Conservation (phyloP, 2,888 invertebrate genomes). For the Beris morrisii region DNA sequence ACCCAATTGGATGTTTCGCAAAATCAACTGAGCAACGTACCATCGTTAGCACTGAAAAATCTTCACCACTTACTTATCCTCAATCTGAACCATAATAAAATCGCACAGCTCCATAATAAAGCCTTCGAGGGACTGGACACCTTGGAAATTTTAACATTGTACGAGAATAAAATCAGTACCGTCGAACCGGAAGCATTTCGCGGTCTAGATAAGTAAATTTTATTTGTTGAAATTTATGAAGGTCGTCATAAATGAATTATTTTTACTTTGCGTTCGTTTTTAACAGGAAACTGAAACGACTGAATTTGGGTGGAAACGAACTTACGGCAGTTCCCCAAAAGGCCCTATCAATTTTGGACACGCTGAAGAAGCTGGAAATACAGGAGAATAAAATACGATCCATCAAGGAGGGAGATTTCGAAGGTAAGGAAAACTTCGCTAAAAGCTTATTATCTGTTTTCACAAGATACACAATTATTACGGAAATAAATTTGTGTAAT, state of each 20-base stretch:
- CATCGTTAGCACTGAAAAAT: constrained; percentile 76
- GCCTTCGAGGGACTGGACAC: constrained; percentile 88
- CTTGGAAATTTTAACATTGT: constrained; percentile 81
- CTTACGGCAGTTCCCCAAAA: constrained; percentile 76
- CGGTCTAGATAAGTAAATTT: constrained; percentile 76
- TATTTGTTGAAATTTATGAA: background rate
- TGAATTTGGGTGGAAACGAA: constrained; percentile 85
- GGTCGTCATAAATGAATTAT: background rate
- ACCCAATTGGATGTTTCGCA: constrained; percentile 87
- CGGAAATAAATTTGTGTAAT: background rate
- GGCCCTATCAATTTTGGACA: constrained; percentile 77
- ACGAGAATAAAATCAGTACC: constrained; percentile 79
- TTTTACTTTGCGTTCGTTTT: constrained; percentile 16
- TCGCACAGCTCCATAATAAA: constrained; percentile 73
- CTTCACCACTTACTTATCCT: constrained; percentile 82
- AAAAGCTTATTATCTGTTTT: background rate
- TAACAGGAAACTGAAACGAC: constrained; percentile 72
- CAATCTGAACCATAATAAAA: constrained; percentile 87
- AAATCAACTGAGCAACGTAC: constrained; percentile 78
- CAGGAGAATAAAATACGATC: constrained; percentile 80
- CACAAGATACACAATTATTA: background rate
- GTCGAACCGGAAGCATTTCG: constrained; percentile 83
- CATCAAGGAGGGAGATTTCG: constrained; percentile 82
- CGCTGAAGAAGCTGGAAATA: constrained; percentile 82
- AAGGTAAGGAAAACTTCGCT: constrained; percentile 61